phyloP scores from a whole-genome alignment of 2,113 vertebrate genomes.

The Sylvietta virens region DNA sequence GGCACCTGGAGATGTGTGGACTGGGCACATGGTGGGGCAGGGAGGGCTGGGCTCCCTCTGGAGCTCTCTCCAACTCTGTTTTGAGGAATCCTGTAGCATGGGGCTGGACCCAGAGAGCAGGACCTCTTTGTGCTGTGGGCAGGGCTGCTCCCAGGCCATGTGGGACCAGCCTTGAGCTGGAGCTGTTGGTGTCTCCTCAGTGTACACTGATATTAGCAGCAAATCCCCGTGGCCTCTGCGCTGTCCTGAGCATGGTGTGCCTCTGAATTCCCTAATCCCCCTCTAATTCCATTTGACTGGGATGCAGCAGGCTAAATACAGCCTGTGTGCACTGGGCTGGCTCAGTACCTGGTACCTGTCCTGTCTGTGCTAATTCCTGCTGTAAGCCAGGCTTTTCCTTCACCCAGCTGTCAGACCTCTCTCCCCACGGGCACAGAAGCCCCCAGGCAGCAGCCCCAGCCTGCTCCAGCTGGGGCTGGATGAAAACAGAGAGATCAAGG shows the following conservation, averaged over 20 bases:
- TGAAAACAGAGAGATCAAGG: conserved; percentile 81
- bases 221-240: not conserved
- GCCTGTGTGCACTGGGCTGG: not conserved
- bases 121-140: accelerated
- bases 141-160: not conserved
- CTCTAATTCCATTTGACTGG: not conserved
- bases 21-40: not conserved
- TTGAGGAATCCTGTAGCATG: accelerated
- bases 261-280: not conserved
- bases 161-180: not conserved
- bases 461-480: conserved; percentile 86
- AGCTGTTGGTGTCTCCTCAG: not conserved
- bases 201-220: not conserved
- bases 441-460: conserved; percentile 36
- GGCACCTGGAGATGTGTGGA: not conserved
- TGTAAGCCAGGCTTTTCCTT: conserved; percentile 67
- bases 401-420: conserved; percentile 76
- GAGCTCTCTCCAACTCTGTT: not conserved
- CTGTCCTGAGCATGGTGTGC: not conserved
- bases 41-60: not conserved
- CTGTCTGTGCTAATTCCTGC: not conserved
- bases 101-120: not conserved
- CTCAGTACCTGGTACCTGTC: not conserved
- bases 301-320: not conserved
- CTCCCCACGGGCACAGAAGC: conserved; percentile 57